Conservation (phyloP, 2,113 vertebrate genomes). For the Amia ocellicauda region DNA sequence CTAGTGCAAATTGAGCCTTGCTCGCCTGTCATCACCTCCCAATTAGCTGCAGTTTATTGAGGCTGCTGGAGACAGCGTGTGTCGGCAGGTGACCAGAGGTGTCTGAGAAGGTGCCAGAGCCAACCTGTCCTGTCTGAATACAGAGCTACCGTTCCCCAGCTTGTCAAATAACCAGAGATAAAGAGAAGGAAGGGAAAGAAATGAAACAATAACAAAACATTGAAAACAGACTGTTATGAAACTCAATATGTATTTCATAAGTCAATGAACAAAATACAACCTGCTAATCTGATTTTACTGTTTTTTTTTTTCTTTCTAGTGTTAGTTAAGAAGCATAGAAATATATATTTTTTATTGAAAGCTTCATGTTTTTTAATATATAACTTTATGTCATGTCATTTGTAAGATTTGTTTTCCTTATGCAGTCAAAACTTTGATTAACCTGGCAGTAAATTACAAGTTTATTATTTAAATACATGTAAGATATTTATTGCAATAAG, state of each 20-base stretch:
- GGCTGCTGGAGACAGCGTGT: conserved; percentile 59
- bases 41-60: conserved; percentile 70
- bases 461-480: no score
- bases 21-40: conserved; percentile 69
- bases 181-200: conserved; percentile 43
- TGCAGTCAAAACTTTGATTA: no score
- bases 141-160: background rate
- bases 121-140: conserved; percentile 17
- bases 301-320: conserved; percentile 20
- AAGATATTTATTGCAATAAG: no score
- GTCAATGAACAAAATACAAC: conserved; percentile 30
- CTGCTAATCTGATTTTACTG: conserved; percentile 34
- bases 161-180: conserved; percentile 25
- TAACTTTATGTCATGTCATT: no score
- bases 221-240: conserved; percentile 50
- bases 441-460: no score
- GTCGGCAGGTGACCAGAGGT: conserved; percentile 62
- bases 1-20: conserved; percentile 51
- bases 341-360: no score
- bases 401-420: no score
- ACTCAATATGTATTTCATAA: conserved; percentile 52
- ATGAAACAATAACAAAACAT: conserved; percentile 26
- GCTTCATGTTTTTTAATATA: no score
- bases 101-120: conserved; percentile 56
- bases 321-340: background rate